A percentile compares a stretch with the other conserved stretches of the same genome.
phyloP scores from a whole-genome alignment of 2,888 invertebrate species.

The Penaeus monodon region DNA sequence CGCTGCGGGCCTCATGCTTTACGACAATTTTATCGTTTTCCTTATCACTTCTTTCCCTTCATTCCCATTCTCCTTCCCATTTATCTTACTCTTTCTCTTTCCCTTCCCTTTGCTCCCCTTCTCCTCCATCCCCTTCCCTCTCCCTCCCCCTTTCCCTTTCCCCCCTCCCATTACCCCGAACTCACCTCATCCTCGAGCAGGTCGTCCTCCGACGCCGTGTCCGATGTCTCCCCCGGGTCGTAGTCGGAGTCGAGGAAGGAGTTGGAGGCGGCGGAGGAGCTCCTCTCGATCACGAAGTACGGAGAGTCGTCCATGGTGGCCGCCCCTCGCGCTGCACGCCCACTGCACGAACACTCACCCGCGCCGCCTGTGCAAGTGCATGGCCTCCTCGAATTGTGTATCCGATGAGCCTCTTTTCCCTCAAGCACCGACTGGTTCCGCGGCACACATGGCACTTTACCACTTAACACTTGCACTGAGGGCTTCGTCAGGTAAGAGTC shows the following conservation, averaged over 20 bases:
- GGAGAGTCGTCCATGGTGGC: constrained; percentile 39
- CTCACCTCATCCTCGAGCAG: constrained; percentile 33
- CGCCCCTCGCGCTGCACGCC: background rate
- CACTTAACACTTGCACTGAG: too few species aligned
- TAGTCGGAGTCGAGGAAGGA: constrained; percentile 19
- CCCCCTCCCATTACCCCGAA: background rate
- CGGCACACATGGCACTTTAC: too few species aligned
- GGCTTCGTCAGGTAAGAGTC: too few species aligned
- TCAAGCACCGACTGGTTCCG: too few species aligned
- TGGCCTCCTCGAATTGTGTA: background rate
- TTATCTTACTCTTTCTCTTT: background rate
- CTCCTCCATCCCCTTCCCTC: background rate
- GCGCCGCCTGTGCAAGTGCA: background rate
- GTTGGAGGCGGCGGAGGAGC: constrained; percentile 24
- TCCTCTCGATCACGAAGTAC: constrained; percentile 42
- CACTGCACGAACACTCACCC: background rate
- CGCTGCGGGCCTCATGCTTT: background rate
- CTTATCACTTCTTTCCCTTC: background rate
- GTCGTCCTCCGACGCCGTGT: constrained; percentile 34
- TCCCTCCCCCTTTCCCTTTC: background rate
- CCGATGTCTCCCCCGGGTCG: constrained; percentile 25
- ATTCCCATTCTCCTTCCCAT: background rate
- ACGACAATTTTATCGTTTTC: background rate
- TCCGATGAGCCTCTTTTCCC: too few species aligned
- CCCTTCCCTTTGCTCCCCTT: background rate